These are phyloP conservation scores for Zaprionus bogoriensis DNA, from an alignment of 2,888 invertebrate species.

Conservation along the genomic window DNA sequence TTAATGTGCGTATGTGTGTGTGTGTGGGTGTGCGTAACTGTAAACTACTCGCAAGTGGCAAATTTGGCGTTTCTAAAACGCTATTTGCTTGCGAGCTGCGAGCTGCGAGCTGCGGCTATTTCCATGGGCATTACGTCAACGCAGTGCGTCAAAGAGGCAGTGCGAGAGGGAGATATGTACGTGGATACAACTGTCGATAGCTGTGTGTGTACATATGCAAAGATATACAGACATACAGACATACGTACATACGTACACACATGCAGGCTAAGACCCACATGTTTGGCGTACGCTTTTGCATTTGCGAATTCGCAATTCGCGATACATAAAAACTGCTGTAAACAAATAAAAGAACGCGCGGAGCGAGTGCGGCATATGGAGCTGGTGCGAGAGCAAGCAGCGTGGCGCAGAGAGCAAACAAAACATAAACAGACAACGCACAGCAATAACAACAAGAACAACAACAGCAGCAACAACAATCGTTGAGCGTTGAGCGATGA, in stretches of 20 bases:
- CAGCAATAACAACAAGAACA: conserved; percentile 17
- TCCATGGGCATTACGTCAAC: conserved; percentile 70
- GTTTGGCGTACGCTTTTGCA: conserved; percentile 43
- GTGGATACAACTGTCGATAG: conserved; percentile 1
- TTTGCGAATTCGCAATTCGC: conserved; percentile 46
- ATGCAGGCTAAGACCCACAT: conserved; percentile 42
- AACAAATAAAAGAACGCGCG: conserved; percentile 33
- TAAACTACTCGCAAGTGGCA: conserved; percentile 31
- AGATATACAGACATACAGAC: conserved; percentile 10
- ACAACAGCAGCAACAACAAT: conserved; percentile 15
- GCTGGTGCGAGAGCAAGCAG: not conserved
- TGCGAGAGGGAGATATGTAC: not conserved
- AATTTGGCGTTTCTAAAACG: conserved; percentile 20
- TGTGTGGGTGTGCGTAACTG: not conserved
- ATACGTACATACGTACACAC: conserved; percentile 5
- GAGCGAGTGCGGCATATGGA: not conserved
- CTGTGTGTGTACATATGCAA: too few relatives aligned
- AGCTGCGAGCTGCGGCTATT: conserved; percentile 58
- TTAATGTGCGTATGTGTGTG: not conserved
- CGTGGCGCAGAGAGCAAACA: conserved; percentile 12
- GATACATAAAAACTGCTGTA: conserved; percentile 53
- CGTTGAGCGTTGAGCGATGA: conserved; percentile 25
- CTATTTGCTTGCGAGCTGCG: conserved; percentile 42
- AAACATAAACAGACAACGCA: conserved; percentile 33
- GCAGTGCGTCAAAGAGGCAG: not conserved